Evolutionary conservation across 2,888 invertebrate genomes (phyloP), one percentile per base, ranked within the genome.

Genomic region (Ichneumon xanthorius): DNA sequence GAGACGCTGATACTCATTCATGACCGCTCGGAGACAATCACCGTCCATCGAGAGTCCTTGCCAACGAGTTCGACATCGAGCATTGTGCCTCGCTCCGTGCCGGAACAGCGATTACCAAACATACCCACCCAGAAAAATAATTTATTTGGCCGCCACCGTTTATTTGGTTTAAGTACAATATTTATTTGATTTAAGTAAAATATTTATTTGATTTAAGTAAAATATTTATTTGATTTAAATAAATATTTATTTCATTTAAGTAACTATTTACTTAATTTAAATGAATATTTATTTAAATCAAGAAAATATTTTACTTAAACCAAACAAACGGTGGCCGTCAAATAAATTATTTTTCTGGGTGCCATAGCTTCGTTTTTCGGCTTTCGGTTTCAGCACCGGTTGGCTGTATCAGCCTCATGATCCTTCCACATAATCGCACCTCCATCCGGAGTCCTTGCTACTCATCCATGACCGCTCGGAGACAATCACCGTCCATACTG

Each of bases 341-440:
- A 22, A 22, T 22, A 22, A 22, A 22, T 22, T 22, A 22, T 22
- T 22, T 22, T 22, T 22, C 22, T 22, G 22, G 22, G 22, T 22
- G 22, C 22, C 80, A 37, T 26, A 40, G 84, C 78, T 75, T 86
- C 81, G 63, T 67, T 85, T 87, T 87, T 87, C 85, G 77, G 71
- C 80, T 73, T 85, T 82, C 58, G 70, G 55, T 85, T 82, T 82
- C 85, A 76, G 72, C 75, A 45, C 19, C 50, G 48, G 63, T 50
- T 45, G 33, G 68, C 53, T 48, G 45, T 37, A 67, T 77, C 63
- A 14, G 22, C 40, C 45, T 14, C n/a, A 16, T 75, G 48, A 63
- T 76, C 26, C n/a, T 63, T 79, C 55, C 82, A 50, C 14, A 79
- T 73, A 81, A 82, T 33, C 37, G 65, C 6, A 9, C 40, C 3